Percentiles rank a stretch among this genome's conserved stretches.
phyloP scores from a whole-genome alignment of 2,888 invertebrate species.

The Malachius bipustulatus region DNA sequence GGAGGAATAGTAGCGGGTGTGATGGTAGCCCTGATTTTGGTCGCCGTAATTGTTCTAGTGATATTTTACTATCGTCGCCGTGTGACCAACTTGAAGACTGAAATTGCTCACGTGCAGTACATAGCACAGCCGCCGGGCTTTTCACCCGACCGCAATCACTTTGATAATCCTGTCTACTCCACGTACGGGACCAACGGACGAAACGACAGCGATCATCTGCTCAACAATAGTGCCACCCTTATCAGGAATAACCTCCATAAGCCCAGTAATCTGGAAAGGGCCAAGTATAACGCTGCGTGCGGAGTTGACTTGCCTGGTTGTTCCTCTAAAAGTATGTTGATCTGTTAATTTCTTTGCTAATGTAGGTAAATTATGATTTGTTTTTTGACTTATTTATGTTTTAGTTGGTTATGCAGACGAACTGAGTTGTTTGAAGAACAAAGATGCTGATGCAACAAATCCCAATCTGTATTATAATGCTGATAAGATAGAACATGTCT shows the following conservation, averaged over 20 bases:
- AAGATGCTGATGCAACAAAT: constrained; percentile 75
- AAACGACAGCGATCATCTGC: constrained; percentile 44
- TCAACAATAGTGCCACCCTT: constrained; percentile 45
- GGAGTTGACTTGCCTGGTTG: constrained; percentile 36
- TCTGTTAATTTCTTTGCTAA: constrained; percentile 7
- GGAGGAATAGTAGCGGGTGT: constrained; percentile 44
- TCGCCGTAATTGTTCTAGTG: constrained; percentile 51
- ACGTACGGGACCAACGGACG: constrained; percentile 45
- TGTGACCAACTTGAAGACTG: constrained; percentile 70
- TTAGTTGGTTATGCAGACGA: constrained; percentile 49
- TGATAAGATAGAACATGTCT: constrained; percentile 71
- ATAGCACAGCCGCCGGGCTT: constrained; percentile 58
- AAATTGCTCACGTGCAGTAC: constrained; percentile 81
- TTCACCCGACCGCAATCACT: constrained; percentile 64
- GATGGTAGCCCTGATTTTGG: constrained; percentile 52
- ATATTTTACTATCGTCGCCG: constrained; percentile 69
- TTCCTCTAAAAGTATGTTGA: not conserved
- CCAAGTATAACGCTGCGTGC: constrained; percentile 40
- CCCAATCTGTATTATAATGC: constrained; percentile 78
- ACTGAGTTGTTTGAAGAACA: constrained; percentile 62
- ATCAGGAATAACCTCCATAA: constrained; percentile 50
- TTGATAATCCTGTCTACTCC: constrained; percentile 86
- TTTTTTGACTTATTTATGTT: constrained; percentile 23
- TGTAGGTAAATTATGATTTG: constrained; percentile 4
- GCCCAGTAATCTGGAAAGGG: constrained; percentile 48